Evolutionary conservation across 2,888 invertebrate species (phyloP), one percentile per base, ranked within the genome.

Genomic region (Tetragonula carbonaria): DNA sequence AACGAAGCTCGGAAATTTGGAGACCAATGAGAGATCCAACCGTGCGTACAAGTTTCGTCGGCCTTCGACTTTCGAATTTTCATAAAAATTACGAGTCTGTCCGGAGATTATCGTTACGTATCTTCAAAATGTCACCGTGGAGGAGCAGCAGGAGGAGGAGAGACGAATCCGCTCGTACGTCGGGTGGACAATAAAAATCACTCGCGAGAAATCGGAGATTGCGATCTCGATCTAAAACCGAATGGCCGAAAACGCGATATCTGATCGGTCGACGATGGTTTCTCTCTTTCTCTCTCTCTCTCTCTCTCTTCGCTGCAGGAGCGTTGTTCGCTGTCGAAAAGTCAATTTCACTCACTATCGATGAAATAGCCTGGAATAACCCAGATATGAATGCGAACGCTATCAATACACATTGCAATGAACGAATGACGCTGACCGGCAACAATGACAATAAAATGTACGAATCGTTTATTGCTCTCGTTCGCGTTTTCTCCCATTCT

Each of bases 341-440:
- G 80, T 85, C 77, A 77, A 79, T 84, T 85, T 71, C 63, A 63
- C 51, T 63, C 55, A 23, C 55, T 53, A 23, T 53, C 72, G 68
- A 59, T 53, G 85, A 77, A 80, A 84, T 65, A 74, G 74, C 77
- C 72, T 23, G 80, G 80, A 85, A 86, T 75, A 86, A 73, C 66
- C 75, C 33, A 73, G 79, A 83, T 80, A 78, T 51, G 82, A 78
- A 80, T 72, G 63, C 85, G n/a, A 82, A 71, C 74, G 86, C 78
- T 84, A 86, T 84, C 84, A 67, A 84, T 84, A 81, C 66, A 81
- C 66, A 81, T 70, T 62, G 78, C 66, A 55, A 83, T 67, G 81
- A 74, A 86, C 50, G 70, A 74, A 55, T 55, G 80, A 62, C 71
- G 51, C 18, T 28, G 59, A 71, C 65, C 86, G 70, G 59, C 51